Percentiles rank a stretch among this genome's conserved stretches.
These are phyloP conservation scores for Caenorhabditis uteleia DNA, from an alignment of 2,888 invertebrate species.

Conservation along the genomic window DNA sequence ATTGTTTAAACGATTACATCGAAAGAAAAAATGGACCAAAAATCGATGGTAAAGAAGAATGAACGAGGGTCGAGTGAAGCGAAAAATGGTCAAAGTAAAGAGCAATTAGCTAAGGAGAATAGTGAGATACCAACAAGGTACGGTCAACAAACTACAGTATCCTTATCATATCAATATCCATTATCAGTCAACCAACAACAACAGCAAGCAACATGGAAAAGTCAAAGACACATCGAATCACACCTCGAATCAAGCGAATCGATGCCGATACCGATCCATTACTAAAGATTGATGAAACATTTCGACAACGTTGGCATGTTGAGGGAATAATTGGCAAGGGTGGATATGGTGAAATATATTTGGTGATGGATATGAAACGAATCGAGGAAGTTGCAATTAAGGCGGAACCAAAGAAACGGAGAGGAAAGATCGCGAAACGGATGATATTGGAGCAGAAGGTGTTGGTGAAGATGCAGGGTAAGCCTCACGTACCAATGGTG, in stretches of 20 bases:
- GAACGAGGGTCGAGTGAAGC: no score
- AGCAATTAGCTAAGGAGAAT: no score
- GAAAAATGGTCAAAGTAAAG: no score
- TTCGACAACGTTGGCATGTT: slow-evolving; percentile 43
- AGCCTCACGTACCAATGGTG: slow-evolving; percentile 53
- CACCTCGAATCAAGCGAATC: neutral
- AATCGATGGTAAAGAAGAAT: no score
- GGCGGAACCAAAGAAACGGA: slow-evolving; percentile 47
- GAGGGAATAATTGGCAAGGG: slow-evolving; percentile 42
- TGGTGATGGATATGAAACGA: slow-evolving; percentile 43
- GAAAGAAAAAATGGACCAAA: no score
- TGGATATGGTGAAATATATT: slow-evolving; percentile 59
- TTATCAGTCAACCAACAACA: no score
- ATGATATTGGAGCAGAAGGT: slow-evolving; percentile 59
- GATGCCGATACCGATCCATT: slow-evolving; percentile 14
- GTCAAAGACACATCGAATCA: no score
- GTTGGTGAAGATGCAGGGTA: slow-evolving; percentile 52
- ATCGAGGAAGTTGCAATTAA: slow-evolving; percentile 56
- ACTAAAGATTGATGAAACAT: slow-evolving; percentile 38
- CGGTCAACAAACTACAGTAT: no score
- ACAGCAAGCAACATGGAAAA: no score
- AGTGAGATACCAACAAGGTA: no score
- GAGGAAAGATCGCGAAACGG: slow-evolving; percentile 45
- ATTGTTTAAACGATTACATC: no score
- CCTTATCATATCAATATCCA: no score